Conservation (phyloP, 2,797 vertebrate species). For the Microchirus variegatus region DNA sequence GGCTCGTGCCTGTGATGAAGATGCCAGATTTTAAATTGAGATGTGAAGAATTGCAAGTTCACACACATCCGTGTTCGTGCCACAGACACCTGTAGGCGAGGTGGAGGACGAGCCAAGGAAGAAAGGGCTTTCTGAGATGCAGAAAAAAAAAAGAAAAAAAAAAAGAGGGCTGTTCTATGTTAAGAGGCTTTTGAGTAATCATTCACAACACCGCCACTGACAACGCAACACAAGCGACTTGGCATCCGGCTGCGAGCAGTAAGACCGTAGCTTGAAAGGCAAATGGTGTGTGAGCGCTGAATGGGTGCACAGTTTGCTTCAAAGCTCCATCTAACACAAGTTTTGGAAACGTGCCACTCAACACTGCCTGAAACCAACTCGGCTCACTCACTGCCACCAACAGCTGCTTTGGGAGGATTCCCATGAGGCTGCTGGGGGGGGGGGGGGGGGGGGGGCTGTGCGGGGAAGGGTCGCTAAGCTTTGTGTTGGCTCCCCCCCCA, state of each 20-base stretch:
- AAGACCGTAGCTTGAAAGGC: slow-evolving; percentile 34
- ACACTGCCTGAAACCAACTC: slow-evolving; percentile 38
- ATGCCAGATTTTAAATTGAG: slow-evolving; percentile 32
- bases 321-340: slow-evolving; percentile 33
- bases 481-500: slow-evolving; percentile 33
- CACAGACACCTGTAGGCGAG: not conserved
- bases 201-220: slow-evolving; percentile 24
- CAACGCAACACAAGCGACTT: slow-evolving; percentile 25
- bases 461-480: slow-evolving; percentile 28
- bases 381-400: slow-evolving; percentile 49
- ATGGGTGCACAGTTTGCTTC: slow-evolving; percentile 15
- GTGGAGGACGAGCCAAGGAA: not conserved
- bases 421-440: slow-evolving; percentile 38
- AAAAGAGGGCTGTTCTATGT: slow-evolving; percentile 6
- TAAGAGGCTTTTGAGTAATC: slow-evolving; percentile 15
- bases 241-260: slow-evolving; percentile 35
- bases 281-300: slow-evolving; percentile 30
- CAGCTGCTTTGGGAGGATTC: slow-evolving; percentile 61
- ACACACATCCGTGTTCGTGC: not conserved
- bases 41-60: slow-evolving; percentile 21
- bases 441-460: too few relatives aligned
- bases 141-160: not conserved
- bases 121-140: slow-evolving; percentile 2
- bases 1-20: slow-evolving; percentile 6
- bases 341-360: slow-evolving; percentile 44